A percentile compares a stretch with the other conserved stretches of the same genome.
Evolutionary conservation across 2,797 vertebrate genomes (phyloP).

Genomic region (Macropodus opercularis): DNA sequence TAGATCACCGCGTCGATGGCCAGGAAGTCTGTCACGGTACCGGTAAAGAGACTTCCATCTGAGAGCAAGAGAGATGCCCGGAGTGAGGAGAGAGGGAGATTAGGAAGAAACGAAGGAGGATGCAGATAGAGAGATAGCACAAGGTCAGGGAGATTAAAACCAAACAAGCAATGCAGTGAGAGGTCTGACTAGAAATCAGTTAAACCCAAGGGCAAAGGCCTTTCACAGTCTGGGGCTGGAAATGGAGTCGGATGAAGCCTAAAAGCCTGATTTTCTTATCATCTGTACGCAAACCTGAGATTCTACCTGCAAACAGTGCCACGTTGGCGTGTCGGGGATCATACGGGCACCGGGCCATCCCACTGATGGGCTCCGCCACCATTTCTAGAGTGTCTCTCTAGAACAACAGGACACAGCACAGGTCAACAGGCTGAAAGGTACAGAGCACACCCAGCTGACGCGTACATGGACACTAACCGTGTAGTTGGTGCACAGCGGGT

Average conservation of each 20-base stretch:
- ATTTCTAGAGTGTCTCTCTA: conserved; percentile 93
- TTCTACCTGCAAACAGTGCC: conserved; percentile 92
- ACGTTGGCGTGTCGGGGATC: conserved; percentile 96
- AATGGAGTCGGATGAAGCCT: conserved; percentile 22
- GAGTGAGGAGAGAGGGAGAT: conserved; percentile 44
- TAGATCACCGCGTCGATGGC: conserved; percentile 98
- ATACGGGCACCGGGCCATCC: conserved; percentile 96
- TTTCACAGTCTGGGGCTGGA: conserved; percentile 35
- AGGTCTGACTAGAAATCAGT: conserved; percentile 71
- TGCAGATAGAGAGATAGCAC: conserved; percentile 69
- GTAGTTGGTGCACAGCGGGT: conserved; percentile 95
- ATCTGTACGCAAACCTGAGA: conserved; percentile 1
- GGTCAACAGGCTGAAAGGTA: conserved; percentile 34
- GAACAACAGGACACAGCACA: conserved; percentile 25
- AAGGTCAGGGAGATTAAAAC: conserved; percentile 78
- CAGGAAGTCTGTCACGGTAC: conserved; percentile 96
- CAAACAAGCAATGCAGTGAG: conserved; percentile 64
- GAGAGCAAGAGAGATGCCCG: conserved; percentile 36
- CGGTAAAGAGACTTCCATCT: conserved; percentile 97
- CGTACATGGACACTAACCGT: conserved; percentile 85
- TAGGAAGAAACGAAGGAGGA: conserved; percentile 46
- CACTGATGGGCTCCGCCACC: conserved; percentile 90
- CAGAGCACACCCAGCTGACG: conserved; percentile 26
- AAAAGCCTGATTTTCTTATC: background rate
- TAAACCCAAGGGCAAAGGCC: conserved; percentile 61